These are phyloP conservation scores for Lerista edwardsae DNA, from an alignment of 2,797 vertebrate genomes.

Conservation along the genomic window DNA sequence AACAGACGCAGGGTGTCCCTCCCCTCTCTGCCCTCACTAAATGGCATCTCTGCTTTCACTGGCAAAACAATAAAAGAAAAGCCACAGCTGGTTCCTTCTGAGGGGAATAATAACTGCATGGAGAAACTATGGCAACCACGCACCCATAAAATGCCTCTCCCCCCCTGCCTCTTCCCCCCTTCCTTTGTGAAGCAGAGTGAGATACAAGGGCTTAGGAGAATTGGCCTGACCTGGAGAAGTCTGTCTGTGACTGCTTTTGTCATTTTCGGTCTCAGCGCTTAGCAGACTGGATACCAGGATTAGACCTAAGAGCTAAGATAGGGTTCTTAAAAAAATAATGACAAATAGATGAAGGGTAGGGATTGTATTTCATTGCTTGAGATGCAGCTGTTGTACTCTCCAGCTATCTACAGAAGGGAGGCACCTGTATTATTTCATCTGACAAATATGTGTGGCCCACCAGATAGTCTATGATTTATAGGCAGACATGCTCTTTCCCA, in stretches of 20 bases:
- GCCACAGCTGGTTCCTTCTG: neutral
- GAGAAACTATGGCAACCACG: neutral
- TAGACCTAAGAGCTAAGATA: neutral
- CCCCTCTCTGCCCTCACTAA: neutral
- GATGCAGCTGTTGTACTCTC: conserved; percentile 1
- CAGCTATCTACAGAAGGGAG: conserved; percentile 28
- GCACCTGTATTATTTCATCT: conserved; percentile 44
- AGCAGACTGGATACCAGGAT: neutral
- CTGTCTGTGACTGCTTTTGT: neutral
- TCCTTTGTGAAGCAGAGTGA: neutral
- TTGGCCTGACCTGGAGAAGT: neutral
- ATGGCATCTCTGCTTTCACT: neutral
- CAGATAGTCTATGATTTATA: conserved; percentile 4
- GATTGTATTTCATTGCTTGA: conserved; percentile 7
- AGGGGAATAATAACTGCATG: neutral
- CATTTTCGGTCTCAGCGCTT: neutral
- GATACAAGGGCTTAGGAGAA: neutral
- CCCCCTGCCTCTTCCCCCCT: too few relatives aligned
- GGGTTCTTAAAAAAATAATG: conserved; percentile 1
- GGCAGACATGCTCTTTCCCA: neutral
- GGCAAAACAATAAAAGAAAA: neutral
- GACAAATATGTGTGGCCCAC: conserved; percentile 21
- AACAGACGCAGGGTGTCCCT: neutral
- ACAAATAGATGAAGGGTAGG: neutral
- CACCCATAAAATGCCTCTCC: neutral